phyloP scores from a whole-genome alignment of 2,797 vertebrate genomes.

The Lagodon rhomboides region DNA sequence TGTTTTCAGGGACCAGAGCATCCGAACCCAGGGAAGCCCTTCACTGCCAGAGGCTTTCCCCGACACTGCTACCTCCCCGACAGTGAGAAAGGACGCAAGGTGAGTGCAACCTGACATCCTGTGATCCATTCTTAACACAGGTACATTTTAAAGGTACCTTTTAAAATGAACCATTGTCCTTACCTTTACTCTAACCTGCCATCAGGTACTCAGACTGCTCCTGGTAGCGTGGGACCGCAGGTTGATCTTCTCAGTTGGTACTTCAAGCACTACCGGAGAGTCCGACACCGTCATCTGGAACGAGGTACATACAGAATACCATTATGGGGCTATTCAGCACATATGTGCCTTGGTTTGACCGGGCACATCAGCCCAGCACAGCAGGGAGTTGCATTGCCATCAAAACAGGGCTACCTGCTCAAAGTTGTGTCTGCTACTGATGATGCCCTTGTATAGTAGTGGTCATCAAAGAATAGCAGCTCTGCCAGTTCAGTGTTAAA shows the following conservation, averaged over 20 bases:
- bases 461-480: too few species aligned
- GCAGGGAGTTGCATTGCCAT: too few species aligned
- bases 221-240: conserved; percentile 95
- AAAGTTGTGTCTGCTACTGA: too few species aligned
- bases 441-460: too few species aligned
- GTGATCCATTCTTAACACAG: background rate
- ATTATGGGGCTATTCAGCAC: background rate
- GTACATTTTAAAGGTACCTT: background rate
- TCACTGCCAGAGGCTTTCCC: conserved; percentile 95
- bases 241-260: conserved; percentile 94
- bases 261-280: conserved; percentile 95
- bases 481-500: too few species aligned
- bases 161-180: background rate
- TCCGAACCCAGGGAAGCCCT: conserved; percentile 93
- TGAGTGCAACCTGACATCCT: conserved; percentile 51
- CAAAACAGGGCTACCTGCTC: too few species aligned
- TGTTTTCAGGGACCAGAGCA: conserved; percentile 91
- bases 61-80: conserved; percentile 97
- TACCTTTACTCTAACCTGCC: background rate
- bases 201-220: conserved; percentile 91
- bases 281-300: conserved; percentile 97
- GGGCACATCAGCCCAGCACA: too few species aligned
- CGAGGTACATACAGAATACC: conserved; percentile 81
- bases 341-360: too few species aligned
- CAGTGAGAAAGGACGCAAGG: conserved; percentile 95